These are phyloP conservation scores for Palaemon carinicauda DNA, from an alignment of 1,140 invertebrate species.

Conservation along the genomic window DNA sequence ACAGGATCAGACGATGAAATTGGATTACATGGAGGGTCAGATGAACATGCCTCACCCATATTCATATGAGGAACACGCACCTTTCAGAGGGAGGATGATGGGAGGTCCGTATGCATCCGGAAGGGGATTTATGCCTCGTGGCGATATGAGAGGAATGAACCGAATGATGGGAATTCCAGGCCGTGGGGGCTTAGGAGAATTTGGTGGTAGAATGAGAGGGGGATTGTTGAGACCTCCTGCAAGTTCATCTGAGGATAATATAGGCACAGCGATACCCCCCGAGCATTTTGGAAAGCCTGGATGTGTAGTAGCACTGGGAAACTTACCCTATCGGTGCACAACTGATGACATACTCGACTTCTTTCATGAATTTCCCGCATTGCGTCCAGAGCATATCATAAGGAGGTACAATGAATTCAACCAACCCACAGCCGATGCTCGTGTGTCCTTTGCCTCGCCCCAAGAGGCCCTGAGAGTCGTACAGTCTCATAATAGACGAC, in stretches of 20 bases:
- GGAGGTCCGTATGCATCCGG: constrained; percentile 7
- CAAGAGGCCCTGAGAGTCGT: constrained; percentile 80
- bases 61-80: neutral
- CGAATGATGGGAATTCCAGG: constrained; percentile 38
- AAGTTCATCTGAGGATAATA: constrained; percentile 18
- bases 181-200: constrained; percentile 52
- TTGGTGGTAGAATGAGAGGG: neutral
- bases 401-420: constrained; percentile 83
- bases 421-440: constrained; percentile 86
- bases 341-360: constrained; percentile 88
- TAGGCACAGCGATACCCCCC: constrained; percentile 60
- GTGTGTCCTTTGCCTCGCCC: constrained; percentile 80
- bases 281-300: constrained; percentile 79
- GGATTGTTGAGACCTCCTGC: neutral
- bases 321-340: constrained; percentile 84
- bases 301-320: constrained; percentile 83
- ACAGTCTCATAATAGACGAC: constrained; percentile 65
- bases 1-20: neutral
- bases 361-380: constrained; percentile 79
- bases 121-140: constrained; percentile 7
- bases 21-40: neutral
- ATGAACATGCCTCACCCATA: too few species aligned
- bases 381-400: constrained; percentile 78
- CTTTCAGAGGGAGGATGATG: constrained; percentile 25
- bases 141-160: constrained; percentile 35